Evolutionary conservation across 2,113 vertebrate species (phyloP).

Genomic region (Etheostoma spectabile): DNA sequence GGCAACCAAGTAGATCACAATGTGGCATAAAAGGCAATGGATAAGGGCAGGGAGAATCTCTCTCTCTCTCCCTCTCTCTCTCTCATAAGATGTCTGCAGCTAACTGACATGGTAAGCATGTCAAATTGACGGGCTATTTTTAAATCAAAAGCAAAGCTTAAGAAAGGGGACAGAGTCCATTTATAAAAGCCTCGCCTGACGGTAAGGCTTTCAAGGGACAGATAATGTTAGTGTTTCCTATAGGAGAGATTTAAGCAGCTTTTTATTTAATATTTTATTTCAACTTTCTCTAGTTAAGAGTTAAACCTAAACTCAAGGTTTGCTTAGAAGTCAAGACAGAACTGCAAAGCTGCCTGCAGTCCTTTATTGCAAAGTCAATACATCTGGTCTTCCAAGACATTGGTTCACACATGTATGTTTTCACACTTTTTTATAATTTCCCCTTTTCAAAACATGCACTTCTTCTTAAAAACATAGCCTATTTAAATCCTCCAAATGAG

Average conservation of each 20-base stretch:
- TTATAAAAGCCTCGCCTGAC: slow-evolving; percentile 63
- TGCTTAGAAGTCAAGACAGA: slow-evolving; percentile 26
- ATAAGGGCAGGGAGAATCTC: background rate
- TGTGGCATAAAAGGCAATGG: background rate
- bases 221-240: slow-evolving; percentile 49
- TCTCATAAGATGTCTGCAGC: slow-evolving; percentile 14
- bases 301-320: slow-evolving; percentile 42
- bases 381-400: background rate
- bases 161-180: slow-evolving; percentile 34
- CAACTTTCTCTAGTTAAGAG: slow-evolving; percentile 24
- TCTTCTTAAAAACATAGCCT: background rate
- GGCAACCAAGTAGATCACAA: slow-evolving; percentile 16
- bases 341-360: background rate
- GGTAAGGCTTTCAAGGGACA: slow-evolving; percentile 60
- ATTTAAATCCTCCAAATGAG: background rate
- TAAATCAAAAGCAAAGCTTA: slow-evolving; percentile 39
- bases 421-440: slow-evolving; percentile 23
- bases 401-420: background rate
- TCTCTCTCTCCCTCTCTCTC: background rate
- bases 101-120: slow-evolving; percentile 57
- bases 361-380: slow-evolving; percentile 6
- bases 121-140: slow-evolving; percentile 68
- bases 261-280: slow-evolving; percentile 26
- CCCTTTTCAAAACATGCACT: background rate
- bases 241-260: slow-evolving; percentile 37